Evolutionary conservation across 2,113 vertebrate genomes (phyloP), one percentile per base, ranked within the genome.

Genomic region (Seriola rivoliana): DNA sequence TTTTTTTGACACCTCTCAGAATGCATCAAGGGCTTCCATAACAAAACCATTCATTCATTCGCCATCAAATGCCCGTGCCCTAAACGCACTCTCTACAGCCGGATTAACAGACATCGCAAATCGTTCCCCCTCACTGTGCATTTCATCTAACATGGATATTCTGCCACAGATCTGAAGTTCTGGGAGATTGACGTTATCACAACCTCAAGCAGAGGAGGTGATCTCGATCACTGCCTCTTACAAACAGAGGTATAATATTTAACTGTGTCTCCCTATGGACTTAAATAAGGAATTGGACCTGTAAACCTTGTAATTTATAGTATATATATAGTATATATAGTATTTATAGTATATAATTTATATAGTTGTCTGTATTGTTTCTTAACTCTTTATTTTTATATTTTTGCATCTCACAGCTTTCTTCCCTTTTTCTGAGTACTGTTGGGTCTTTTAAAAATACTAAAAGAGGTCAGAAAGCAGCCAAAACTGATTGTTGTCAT

Each of bases 381-480:
- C 12, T 7, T 1, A 23, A 38, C 0, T n/a, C 48, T 40, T 16
- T 25, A 40, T 55, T 23, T 29, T 12, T 2, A 29, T 29, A 29
- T 25, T 29, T 54, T 48, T 21, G 4, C 12, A 14, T 54, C 10
- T 21, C 66, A 48, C 8, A 14, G 14, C 23, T 19, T 8, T 3
- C 23, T 48, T 3, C 19, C 9, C 29, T 38, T 46, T 21, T 52
- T 21, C 29, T n/a, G 29, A 29, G 6, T 68, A 36, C 48, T 23
- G 34, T 25, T 32, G 66, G 19, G 29, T 68, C 5, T 67, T 50
- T 50, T 25, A 50, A 76, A 79, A 52, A 23, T 23, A 23, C 23
- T 23, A 23, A 23, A 71, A 80, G 21, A 58, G 62, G 65, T 67
- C 60, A 80, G 36, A 46, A 19, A 52, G 46, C 65, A 70, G 38